Base-by-base conservation (phyloP, 2,888 invertebrate genomes). In the Tenthredo scrophulariae region DNA sequence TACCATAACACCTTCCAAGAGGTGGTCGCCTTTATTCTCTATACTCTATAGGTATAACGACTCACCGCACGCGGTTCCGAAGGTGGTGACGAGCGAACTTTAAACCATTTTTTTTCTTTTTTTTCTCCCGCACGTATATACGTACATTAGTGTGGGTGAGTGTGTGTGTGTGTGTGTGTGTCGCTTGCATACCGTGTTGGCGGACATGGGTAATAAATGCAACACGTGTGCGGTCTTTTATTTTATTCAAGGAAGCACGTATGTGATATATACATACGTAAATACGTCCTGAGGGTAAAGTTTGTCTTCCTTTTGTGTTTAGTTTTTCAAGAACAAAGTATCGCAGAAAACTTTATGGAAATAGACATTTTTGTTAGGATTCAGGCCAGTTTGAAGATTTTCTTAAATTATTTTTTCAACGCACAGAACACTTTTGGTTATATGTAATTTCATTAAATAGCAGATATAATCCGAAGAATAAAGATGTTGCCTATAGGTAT, bases 11-110 rank as follows among this genome's bases (percentile, higher is more conserved):
- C 70, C 33, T 67, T 54, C 54, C 13, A 33, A 33, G 15, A 29
- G 67, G 67, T 67, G 67, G 29, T 67, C 67, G 15, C 67, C 26
- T 67, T 67, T 67, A 54, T 54, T 54, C 62, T 22, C 62, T 62
- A 26, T 62, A 22, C n/a, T n/a, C n/a, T n/a, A n/a, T n/a, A n/a
- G n/a, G n/a, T 22, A 26, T 26, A 62, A 26, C 62, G 22, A 26
- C 10, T 62, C 26, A 26, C 10, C 62, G 22, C 26, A 62, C 62
- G 62, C 26, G 22, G 26, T 62, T 62, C 62, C 26, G 13, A 26
- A 62, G 62, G 62, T 62, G 62, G 62, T 26, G 62, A 62, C 62
- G 62, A 22, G 22, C 26, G 62, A 62, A 62, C 62, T 62, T 62
- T 62, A 62, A 10, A 62, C 26, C 62, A 26, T 62, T 62, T 62